Percentiles rank a stretch among this genome's conserved stretches.
phyloP scores from a whole-genome alignment of 92 coral and sea anemone species.

The Umimayanthus chanpuru region DNA sequence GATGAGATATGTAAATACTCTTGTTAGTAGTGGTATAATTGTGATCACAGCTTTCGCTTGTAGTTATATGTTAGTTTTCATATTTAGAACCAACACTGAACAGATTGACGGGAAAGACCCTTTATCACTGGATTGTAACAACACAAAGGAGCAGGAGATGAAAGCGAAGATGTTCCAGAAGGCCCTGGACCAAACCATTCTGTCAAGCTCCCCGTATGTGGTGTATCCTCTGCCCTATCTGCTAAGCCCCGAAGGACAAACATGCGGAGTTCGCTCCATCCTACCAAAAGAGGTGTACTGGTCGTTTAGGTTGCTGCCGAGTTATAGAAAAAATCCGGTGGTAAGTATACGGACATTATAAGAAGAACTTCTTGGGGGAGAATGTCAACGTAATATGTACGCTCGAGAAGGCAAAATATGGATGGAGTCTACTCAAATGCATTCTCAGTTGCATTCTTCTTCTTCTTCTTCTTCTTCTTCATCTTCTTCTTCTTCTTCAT shows the following conservation, averaged over 20 bases:
- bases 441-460: too few relatives aligned
- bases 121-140: not conserved
- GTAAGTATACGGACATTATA: not conserved
- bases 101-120: not conserved
- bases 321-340: constrained; percentile 17
- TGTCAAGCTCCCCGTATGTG: constrained; percentile 84
- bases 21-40: too few relatives aligned
- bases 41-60: too few relatives aligned
- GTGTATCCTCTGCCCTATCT: constrained; percentile 86
- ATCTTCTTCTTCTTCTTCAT: too few relatives aligned
- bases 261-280: constrained; percentile 66
- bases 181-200: constrained; percentile 64
- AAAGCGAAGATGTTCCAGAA: constrained; percentile 59
- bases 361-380: too few relatives aligned
- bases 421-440: too few relatives aligned
- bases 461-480: too few relatives aligned
- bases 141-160: not conserved
- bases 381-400: too few relatives aligned
- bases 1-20: too few relatives aligned
- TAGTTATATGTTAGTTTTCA: not conserved
- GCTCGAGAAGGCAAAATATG: too few relatives aligned
- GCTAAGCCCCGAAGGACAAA: constrained; percentile 78
- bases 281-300: constrained; percentile 82
- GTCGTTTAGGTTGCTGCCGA: constrained; percentile 64
- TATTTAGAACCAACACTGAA: not conserved